These are phyloP conservation scores for Hydrotaea cyrtoneurina DNA, from an alignment of 2,888 invertebrate genomes.

Conservation along the genomic window DNA sequence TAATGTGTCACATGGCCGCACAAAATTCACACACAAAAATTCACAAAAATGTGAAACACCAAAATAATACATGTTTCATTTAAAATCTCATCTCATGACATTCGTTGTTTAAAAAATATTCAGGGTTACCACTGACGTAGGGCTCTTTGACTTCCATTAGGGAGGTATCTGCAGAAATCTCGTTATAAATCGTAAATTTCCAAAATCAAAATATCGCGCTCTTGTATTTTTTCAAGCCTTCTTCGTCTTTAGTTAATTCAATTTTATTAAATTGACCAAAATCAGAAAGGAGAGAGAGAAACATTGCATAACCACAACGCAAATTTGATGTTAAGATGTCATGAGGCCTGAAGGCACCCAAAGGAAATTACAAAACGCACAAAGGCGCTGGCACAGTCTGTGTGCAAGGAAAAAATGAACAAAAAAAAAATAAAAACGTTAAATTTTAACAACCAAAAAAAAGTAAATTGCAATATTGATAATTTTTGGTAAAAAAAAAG, in stretches of 20 bases:
- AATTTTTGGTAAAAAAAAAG: constrained; percentile 13
- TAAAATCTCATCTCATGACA: no score
- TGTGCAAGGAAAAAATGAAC: constrained; percentile 27
- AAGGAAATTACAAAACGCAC: constrained; percentile 49
- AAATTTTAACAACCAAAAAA: neutral
- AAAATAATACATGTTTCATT: no score
- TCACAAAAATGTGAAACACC: no score
- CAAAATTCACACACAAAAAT: no score
- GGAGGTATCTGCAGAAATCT: no score
- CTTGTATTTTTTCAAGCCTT: neutral
- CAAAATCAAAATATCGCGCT: neutral
- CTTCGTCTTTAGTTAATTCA: neutral
- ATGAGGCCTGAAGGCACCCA: constrained; percentile 48
- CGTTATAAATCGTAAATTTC: no score
- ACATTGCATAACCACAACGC: constrained; percentile 38
- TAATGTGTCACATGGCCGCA: no score
- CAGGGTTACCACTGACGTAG: no score
- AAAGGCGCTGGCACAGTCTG: neutral
- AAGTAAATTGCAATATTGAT: neutral
- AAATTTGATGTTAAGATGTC: constrained; percentile 55
- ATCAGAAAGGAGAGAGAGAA: neutral
- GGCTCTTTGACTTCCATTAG: no score
- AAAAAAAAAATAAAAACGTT: neutral
- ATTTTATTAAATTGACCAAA: constrained; percentile 15
- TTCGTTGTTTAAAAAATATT: no score